Evolutionary conservation across 2,888 invertebrate species (phyloP).

Genomic region (Cremastinae sp.): DNA sequence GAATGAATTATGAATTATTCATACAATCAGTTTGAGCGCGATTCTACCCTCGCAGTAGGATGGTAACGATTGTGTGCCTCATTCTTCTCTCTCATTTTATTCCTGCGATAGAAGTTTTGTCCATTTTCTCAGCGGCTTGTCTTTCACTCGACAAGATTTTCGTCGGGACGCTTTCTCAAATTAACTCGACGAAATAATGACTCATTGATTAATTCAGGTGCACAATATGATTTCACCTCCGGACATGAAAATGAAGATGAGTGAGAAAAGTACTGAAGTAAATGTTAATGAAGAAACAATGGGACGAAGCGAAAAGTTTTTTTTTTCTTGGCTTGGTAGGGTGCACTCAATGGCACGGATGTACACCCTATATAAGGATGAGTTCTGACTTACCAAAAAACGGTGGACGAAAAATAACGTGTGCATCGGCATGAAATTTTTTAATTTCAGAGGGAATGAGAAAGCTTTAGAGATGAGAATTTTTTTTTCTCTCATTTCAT

Average conservation of each 20-base stretch:
- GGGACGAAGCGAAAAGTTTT: too few species aligned
- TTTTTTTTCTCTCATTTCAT: too few species aligned
- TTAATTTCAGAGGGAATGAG: conserved; percentile 10
- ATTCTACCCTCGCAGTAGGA: conserved; percentile 50
- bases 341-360: too few species aligned
- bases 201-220: too few species aligned
- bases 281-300: too few species aligned
- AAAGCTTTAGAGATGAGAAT: conserved; percentile 30
- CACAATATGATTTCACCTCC: too few species aligned
- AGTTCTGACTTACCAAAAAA: conserved; percentile 26
- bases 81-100: conserved; percentile 34
- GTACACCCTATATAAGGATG: too few species aligned
- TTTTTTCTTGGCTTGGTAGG: too few species aligned
- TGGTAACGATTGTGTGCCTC: conserved; percentile 27
- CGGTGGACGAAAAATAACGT: conserved; percentile 28
- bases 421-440: conserved; percentile 24
- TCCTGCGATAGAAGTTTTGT: too few species aligned
- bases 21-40: conserved; percentile 61
- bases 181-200: too few species aligned
- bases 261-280: too few species aligned
- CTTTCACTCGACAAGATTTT: not conserved
- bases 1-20: conserved; percentile 63
- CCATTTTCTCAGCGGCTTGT: conserved; percentile 22
- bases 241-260: too few species aligned
- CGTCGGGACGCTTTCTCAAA: conserved; percentile 1